Percentiles rank a stretch among this genome's conserved stretches.
Conservation (phyloP, 2,797 vertebrate genomes). For the Ptychadena robeensis region DNA sequence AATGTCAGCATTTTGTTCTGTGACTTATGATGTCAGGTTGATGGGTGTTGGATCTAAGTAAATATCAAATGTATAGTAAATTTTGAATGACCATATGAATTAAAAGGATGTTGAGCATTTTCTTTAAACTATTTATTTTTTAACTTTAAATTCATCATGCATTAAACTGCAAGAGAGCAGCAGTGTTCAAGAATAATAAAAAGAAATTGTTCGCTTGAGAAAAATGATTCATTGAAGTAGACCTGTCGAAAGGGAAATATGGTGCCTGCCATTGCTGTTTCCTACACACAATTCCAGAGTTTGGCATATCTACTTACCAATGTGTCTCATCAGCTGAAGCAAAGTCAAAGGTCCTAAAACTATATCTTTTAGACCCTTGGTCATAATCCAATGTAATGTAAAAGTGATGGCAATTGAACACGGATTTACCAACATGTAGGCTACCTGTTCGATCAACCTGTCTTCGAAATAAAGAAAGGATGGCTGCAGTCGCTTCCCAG, state of each 20-base stretch:
- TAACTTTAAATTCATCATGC: not conserved
- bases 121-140: not conserved
- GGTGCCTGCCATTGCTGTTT: not conserved
- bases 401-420: too few species aligned
- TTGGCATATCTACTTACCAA: too few species aligned
- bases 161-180: not conserved
- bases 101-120: not conserved
- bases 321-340: too few species aligned
- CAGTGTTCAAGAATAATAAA: not conserved
- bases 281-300: too few species aligned
- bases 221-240: not conserved
- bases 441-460: too few species aligned
- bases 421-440: too few species aligned
- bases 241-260: not conserved
- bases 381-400: too few species aligned
- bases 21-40: not conserved
- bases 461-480: too few species aligned
- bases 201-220: not conserved
- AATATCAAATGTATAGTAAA: not conserved
- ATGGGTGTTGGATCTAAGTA: not conserved
- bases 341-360: too few species aligned
- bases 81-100: not conserved
- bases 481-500: too few species aligned
- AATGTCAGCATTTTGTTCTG: not conserved
- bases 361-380: too few species aligned